Evolutionary conservation across 2,113 vertebrate species (phyloP), one percentile per base, ranked within the genome.

Genomic region (Tachysurus fulvidraco): DNA sequence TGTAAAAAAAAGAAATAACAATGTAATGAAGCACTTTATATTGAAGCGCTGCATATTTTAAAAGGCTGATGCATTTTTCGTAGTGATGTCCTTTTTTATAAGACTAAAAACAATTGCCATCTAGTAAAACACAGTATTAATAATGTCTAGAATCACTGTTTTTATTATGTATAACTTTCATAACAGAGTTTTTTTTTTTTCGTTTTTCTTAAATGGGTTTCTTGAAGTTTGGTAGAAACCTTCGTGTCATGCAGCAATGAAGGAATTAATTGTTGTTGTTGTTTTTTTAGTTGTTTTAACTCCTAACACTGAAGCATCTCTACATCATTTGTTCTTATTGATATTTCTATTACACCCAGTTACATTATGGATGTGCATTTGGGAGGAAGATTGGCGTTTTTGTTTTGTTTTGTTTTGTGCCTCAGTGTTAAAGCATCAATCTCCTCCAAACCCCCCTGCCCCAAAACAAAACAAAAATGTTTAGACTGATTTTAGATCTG

Each of bases 11-110:
- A 88, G 83, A 88, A 89, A 92, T 95, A 95, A 95, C 93, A 88
- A 94, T 90, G 92, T 94, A 95, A 95, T 90, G 91, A 94, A 95
- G 95, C 95, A 96, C 95, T 96, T 96, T 95, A 96, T 94, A 94
- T 92, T 77, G 93, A 93, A 93, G 94, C 94, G 92, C 94, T 93
- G 94, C 93, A 92, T 91, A 94, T 94, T 94, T 94, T 94, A 94
- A 94, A 93, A 88, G 92, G 91, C 93, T 93, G 93, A 95, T 93
- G 94, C 93, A 93, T 94, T 93, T 93, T 95, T 95, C 88, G 91
- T 94, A 95, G 93, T 93, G 93, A 94, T 94, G 93, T 94, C 93
- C 89, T 94, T 94, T 84, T 95, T 95, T 94, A 93, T 92, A 93
- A 90, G 91, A 94, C 91, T 93, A 90, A 94, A 91, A 69, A 79